Evolutionary conservation across 1,140 invertebrate species (phyloP).

Genomic region (Drosophila baimaii): DNA sequence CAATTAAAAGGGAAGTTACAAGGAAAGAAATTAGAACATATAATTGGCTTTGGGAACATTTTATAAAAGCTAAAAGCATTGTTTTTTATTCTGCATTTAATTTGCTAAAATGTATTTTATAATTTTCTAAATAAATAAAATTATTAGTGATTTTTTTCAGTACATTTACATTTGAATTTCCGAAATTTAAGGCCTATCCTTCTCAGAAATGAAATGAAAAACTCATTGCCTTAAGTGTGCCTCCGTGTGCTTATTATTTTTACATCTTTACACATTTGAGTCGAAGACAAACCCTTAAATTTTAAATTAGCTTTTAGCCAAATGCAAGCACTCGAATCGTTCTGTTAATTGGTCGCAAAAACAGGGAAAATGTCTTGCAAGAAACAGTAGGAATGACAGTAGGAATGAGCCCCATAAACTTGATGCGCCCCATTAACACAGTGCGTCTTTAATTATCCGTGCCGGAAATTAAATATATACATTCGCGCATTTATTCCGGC

Average conservation of each 20-base stretch:
- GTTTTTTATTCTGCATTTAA: not conserved
- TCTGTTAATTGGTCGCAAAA: constrained; percentile 34
- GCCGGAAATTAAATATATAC: constrained; percentile 11
- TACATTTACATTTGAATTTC: not conserved
- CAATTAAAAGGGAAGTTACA: not conserved
- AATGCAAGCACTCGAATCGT: constrained; percentile 14
- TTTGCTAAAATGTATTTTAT: not conserved
- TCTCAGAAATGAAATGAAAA: not conserved
- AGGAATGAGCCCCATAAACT: constrained; percentile 38
- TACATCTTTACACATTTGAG: constrained; percentile 5
- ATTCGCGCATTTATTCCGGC: constrained; percentile 7
- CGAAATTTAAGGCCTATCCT: not conserved
- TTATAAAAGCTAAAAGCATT: too few species aligned
- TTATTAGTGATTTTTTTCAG: not conserved
- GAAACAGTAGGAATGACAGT: too few species aligned
- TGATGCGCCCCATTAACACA: constrained; percentile 38
- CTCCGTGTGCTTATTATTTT: constrained; percentile 6
- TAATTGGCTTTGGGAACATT: too few species aligned
- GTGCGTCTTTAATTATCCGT: constrained; percentile 45
- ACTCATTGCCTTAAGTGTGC: not conserved
- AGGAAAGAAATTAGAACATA: not conserved
- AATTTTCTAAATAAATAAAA: not conserved
- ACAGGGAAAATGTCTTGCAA: constrained; percentile 25
- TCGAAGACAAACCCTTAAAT: constrained; percentile 1
- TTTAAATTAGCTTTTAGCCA: constrained; percentile 30